These are phyloP conservation scores for Cyclopterus lumpus DNA, from an alignment of 2,797 vertebrate genomes.

Conservation along the genomic window DNA sequence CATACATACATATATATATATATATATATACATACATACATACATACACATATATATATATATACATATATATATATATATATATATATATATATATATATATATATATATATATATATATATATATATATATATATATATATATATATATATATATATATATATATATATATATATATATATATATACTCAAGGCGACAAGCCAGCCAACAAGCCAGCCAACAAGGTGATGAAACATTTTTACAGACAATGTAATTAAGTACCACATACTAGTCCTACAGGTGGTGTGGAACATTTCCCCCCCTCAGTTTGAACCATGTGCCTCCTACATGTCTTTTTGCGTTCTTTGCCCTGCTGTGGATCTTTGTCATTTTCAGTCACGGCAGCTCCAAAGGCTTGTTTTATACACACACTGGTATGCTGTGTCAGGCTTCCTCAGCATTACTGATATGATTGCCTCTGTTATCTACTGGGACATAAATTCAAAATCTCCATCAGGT, in stretches of 20 bases:
- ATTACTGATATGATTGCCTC: conserved; percentile 72
- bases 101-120: too few relatives aligned
- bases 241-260: conserved; percentile 19
- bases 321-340: neutral
- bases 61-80: too few relatives aligned
- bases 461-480: conserved; percentile 58
- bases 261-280: neutral
- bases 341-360: conserved; percentile 4
- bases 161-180: too few relatives aligned
- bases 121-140: too few relatives aligned
- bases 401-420: conserved; percentile 69
- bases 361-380: conserved; percentile 59
- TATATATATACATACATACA: too few relatives aligned
- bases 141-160: too few relatives aligned
- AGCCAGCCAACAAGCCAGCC: conserved; percentile 14
- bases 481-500: conserved; percentile 68
- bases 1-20: too few relatives aligned
- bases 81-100: too few relatives aligned
- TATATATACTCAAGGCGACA: too few relatives aligned
- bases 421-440: conserved; percentile 72
- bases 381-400: conserved; percentile 61
- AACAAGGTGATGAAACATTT: neutral
- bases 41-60: too few relatives aligned
- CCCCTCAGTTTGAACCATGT: neutral
- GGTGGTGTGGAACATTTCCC: neutral